Base-by-base conservation (phyloP, 2,888 invertebrate species). In the Drosophila suboccidentalis region DNA sequence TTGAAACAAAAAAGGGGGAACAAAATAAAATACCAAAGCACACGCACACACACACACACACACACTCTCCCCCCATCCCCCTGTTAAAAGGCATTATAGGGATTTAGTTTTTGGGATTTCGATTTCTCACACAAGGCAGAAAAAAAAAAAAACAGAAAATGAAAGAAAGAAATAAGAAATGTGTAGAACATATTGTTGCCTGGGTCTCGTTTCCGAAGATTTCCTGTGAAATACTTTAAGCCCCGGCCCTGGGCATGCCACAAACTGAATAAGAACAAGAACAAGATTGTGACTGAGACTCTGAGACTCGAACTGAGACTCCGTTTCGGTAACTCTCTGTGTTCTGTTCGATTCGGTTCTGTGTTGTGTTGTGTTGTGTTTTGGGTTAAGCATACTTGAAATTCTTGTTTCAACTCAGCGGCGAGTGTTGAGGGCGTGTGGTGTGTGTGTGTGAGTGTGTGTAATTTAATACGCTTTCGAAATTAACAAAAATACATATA, bases 101-200 rank as follows among this genome's bases (percentile, higher is more conserved):
- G 87, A 87, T 87, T 87, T 87, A 87, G 89, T 87, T 87, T 85
- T 87, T 82, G 90, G 90, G 90, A 88, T 88, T 88, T 90, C 89
- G 90, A 87, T 88, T 89, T 86, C 89, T 85, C 84, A 86, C 84
- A 84, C 83, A 71, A 59, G 55, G 62, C 47, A 60, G 64, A 39
- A 54, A 32, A 59, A 53, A 36, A 36, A 26, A 43, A 58, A 22
- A 34, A 49, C 53, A 67, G 70, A 68, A 76, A 80, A 38, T 17
- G 51, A 43, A 46, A 67, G 66, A 58, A 66, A 71, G 51, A 60
- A 64, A 64, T 71, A 72, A 80, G 86, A 85, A 88, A 85, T 85
- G 88, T 85, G 84, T 86, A 88, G 84, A 85, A 85, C 84, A 85
- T 86, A 85, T 85, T 88, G 84, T 86, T 85, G 87, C 87, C 77